Evolutionary conservation across 2,888 invertebrate species (phyloP).

Genomic region (Pachliopta kotzebuea): DNA sequence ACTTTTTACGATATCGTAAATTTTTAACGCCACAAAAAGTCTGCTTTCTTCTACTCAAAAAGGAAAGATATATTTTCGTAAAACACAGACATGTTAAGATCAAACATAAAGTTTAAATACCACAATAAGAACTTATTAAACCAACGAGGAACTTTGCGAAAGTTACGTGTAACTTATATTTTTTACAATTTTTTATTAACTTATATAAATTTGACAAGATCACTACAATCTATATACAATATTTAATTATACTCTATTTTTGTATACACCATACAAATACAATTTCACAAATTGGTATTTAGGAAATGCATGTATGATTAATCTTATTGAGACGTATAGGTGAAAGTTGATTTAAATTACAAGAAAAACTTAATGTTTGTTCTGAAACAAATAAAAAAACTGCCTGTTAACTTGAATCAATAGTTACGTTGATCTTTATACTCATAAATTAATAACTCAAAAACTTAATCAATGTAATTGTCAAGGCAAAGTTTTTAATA

Average conservation of each 20-base stretch:
- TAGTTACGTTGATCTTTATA: too few relatives aligned
- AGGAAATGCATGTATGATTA: not conserved
- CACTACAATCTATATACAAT: not conserved
- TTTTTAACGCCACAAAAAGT: constrained; percentile 72
- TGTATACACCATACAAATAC: not conserved
- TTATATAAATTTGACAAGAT: too few relatives aligned
- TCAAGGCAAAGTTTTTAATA: not conserved
- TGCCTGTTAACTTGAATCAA: not conserved
- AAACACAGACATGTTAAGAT: constrained; percentile 22
- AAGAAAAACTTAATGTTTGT: not conserved
- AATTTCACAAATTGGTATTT: not conserved
- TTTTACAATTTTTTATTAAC: too few relatives aligned
- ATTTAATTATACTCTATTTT: too few relatives aligned
- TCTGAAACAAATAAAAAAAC: not conserved
- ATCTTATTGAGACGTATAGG: not conserved
- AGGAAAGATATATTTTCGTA: constrained; percentile 42
- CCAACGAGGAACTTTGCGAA: not conserved
- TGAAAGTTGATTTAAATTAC: not conserved
- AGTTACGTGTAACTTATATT: not conserved
- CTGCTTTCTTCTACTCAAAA: constrained; percentile 52
- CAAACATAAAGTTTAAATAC: constrained; percentile 17
- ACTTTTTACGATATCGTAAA: constrained; percentile 72
- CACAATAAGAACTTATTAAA: constrained; percentile 8
- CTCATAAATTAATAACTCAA: not conserved
- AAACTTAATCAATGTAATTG: not conserved